Percentiles rank a stretch among this genome's conserved stretches.
phyloP scores from a whole-genome alignment of 1,140 invertebrate genomes.

The Proales similis region DNA sequence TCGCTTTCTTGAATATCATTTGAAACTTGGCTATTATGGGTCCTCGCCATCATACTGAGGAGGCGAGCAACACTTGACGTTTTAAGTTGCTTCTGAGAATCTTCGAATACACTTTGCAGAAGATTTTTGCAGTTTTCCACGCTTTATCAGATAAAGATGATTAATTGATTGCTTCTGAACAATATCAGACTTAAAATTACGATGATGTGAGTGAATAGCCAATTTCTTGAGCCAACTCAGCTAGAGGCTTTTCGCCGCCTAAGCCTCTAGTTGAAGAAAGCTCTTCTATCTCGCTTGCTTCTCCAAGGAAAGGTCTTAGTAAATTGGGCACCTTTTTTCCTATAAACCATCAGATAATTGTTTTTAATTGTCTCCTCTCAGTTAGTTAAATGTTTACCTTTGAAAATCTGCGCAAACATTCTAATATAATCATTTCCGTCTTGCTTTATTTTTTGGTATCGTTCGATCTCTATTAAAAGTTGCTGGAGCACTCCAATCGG shows the following conservation, averaged over 20 bases:
- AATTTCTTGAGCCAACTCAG: slow-evolving; percentile 75
- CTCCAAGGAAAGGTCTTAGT: slow-evolving; percentile 2
- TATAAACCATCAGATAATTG: not conserved
- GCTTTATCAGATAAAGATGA: slow-evolving; percentile 42
- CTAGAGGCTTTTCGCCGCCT: slow-evolving; percentile 54
- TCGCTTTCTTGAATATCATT: slow-evolving; percentile 47
- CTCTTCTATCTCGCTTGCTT: not conserved
- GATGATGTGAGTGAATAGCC: slow-evolving; percentile 77
- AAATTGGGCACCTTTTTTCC: not conserved
- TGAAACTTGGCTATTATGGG: slow-evolving; percentile 62
- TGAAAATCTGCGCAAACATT: slow-evolving; percentile 24
- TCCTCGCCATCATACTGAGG: slow-evolving; percentile 75
- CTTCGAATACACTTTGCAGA: slow-evolving; percentile 58
- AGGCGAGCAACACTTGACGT: slow-evolving; percentile 73
- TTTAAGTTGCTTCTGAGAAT: slow-evolving; percentile 64
- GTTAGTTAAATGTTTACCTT: slow-evolving; percentile 8
- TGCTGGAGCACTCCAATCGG: slow-evolving; percentile 16
- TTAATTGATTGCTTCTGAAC: not conserved
- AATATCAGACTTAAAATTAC: slow-evolving; percentile 41
- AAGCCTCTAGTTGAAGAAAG: not conserved
- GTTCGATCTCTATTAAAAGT: slow-evolving; percentile 30
- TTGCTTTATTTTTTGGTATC: not conserved
- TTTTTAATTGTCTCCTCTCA: not conserved
- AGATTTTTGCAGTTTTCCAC: slow-evolving; percentile 80
- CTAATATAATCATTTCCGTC: not conserved